A percentile compares a stretch with the other conserved stretches of the same genome.
Conservation (phyloP, 2,797 vertebrate genomes). For the Etheostoma perlongum region DNA sequence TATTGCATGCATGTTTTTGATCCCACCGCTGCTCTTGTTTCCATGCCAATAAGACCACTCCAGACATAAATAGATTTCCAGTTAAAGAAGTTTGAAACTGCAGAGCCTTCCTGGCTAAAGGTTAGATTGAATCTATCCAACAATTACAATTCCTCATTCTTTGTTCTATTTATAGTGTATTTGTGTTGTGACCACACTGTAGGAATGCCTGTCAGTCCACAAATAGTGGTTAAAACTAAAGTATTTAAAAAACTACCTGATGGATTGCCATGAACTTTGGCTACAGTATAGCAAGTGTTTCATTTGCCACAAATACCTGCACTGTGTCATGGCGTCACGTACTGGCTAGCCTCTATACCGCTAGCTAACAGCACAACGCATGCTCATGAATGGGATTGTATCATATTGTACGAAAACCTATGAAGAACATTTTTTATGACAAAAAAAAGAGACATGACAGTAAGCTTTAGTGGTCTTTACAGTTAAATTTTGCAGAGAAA, state of each 20-base stretch:
- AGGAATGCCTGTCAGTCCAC: not conserved
- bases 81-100: constrained; percentile 25
- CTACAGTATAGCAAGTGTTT: no score
- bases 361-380: no score
- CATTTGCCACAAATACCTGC: no score
- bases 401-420: no score
- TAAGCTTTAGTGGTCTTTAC: no score
- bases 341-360: no score
- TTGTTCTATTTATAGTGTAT: not conserved
- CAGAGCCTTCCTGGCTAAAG: not conserved
- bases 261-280: not conserved
- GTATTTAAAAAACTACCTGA: not conserved
- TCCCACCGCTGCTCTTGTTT: constrained; percentile 31
- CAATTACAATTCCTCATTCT: not conserved
- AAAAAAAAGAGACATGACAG: no score
- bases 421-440: no score
- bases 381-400: no score
- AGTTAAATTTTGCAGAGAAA: no score
- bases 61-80: constrained; percentile 44
- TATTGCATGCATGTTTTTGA: not conserved
- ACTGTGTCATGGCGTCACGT: no score
- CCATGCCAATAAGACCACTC: constrained; percentile 12
- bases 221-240: not conserved
- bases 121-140: not conserved
- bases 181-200: not conserved